These are phyloP conservation scores for Hirtodrosophila trivittata DNA, from an alignment of 2,888 invertebrate genomes.

Conservation along the genomic window DNA sequence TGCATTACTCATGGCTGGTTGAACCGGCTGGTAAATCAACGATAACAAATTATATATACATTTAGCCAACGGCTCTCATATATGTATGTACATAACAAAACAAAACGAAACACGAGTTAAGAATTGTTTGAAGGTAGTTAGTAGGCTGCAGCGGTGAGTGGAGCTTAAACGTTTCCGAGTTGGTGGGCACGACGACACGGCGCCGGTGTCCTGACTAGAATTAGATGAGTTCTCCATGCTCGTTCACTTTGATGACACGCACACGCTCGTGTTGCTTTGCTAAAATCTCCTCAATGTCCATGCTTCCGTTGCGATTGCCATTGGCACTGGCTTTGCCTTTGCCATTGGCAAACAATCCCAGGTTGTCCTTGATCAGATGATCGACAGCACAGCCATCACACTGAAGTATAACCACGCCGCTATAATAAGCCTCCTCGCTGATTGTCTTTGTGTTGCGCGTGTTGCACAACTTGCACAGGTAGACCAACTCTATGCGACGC, in stretches of 20 bases:
- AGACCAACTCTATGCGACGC: constrained; percentile 80
- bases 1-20: constrained; percentile 43
- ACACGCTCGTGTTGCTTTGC: constrained; percentile 76
- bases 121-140: constrained; percentile 10
- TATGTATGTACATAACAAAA: constrained; percentile 31
- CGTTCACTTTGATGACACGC: constrained; percentile 79
- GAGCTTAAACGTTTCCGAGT: neutral
- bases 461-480: constrained; percentile 81
- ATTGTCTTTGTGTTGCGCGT: constrained; percentile 81
- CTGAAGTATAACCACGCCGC: constrained; percentile 81
- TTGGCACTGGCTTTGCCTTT: constrained; percentile 45
- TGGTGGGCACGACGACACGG: constrained; percentile 41
- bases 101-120: constrained; percentile 33
- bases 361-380: constrained; percentile 81
- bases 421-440: constrained; percentile 80
- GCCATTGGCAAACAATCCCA: constrained; percentile 79
- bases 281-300: constrained; percentile 77
- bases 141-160: constrained; percentile 1
- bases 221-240: constrained; percentile 81
- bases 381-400: constrained; percentile 82
- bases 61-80: constrained; percentile 49
- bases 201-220: constrained; percentile 60
- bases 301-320: constrained; percentile 69
- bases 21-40: constrained; percentile 20
- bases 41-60: constrained; percentile 34